Base-by-base conservation (phyloP, 2,888 invertebrate species). In the Cataglyphis altisquamis region DNA sequence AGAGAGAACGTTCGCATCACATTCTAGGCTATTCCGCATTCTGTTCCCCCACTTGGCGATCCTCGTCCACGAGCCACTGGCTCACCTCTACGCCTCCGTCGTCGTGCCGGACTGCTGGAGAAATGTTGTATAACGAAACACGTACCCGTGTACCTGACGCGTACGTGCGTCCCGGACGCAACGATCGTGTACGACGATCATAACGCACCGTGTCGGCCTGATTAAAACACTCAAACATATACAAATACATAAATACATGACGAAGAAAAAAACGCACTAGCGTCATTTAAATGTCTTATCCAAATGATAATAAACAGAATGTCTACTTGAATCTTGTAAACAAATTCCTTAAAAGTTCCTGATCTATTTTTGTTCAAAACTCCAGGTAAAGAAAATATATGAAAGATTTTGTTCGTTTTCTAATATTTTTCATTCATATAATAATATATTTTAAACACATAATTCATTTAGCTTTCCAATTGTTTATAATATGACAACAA, bases 1-100 rank as follows among this genome's bases (percentile, higher is more conserved):
- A 81, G 63, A 63, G 90, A 92, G 91, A 91, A 90, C 90, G 93
- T 93, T 94, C 94, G 93, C 94, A 94, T 94, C 94, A 94, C 94
- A 94, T 94, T 94, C 94, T 94, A 94, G 94, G 94, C 94, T 95
- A 95, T 95, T 95, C 94, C 94, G 94, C 94, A 94, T 95, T 94
- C 94, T 95, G 91, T 95, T 95, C 94, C 92, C 94, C 94, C 94
- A 93, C 94, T 88, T 75, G 78, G 82, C 81, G 75, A 86, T 90
- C 77, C 68, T 67, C 89, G 90, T 92, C 91, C 92, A 90, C 92
- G 83, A 91, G 93, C 92, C 93, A 93, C 92, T 88, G 91, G 91
- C 91, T 92, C 91, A 92, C 93, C 92, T 93, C 91, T 91, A 90
- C 88, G 91, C 89, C 88, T 90, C 88, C 89, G 90, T 89, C 57